Conservation (phyloP, 2,113 vertebrate species). For the Baryphthengus martii region DNA sequence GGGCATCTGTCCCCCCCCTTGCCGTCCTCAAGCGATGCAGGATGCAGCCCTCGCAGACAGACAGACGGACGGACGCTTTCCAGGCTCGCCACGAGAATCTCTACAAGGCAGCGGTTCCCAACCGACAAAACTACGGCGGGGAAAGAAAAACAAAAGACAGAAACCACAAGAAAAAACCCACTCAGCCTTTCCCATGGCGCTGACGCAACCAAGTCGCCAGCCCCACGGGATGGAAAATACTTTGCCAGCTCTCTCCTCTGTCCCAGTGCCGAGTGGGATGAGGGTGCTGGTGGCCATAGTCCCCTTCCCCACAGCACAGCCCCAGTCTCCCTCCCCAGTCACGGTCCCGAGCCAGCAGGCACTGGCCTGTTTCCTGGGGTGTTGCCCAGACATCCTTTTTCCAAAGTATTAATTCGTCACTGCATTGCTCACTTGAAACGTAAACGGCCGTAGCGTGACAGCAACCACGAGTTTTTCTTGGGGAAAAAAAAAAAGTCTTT, state of each 20-base stretch:
- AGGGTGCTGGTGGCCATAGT: background rate
- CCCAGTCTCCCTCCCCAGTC: background rate
- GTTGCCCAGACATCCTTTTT: background rate
- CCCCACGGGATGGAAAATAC: background rate
- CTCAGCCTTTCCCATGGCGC: conserved; percentile 32
- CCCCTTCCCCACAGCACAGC: background rate
- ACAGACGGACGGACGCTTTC: background rate
- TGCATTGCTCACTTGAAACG: conserved; percentile 7
- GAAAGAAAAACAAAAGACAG: background rate
- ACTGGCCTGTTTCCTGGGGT: background rate
- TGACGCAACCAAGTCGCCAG: background rate
- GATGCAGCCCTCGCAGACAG: background rate
- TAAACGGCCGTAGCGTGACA: conserved; percentile 32
- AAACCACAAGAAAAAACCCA: conserved; percentile 61
- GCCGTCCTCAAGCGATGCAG: accelerated
- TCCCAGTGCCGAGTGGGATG: background rate
- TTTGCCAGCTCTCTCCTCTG: background rate
- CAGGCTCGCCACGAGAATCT: background rate
- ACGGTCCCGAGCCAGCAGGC: background rate
- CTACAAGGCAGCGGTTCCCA: background rate
- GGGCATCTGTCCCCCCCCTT: accelerated
- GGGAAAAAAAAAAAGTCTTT: background rate
- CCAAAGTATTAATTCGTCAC: conserved; percentile 39
- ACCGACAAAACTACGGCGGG: background rate
- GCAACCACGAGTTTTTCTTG: background rate